A percentile compares a stretch with the other conserved stretches of the same genome.
Conservation (phyloP, 2,888 invertebrate genomes). For the Tetanocera ferruginea region DNA sequence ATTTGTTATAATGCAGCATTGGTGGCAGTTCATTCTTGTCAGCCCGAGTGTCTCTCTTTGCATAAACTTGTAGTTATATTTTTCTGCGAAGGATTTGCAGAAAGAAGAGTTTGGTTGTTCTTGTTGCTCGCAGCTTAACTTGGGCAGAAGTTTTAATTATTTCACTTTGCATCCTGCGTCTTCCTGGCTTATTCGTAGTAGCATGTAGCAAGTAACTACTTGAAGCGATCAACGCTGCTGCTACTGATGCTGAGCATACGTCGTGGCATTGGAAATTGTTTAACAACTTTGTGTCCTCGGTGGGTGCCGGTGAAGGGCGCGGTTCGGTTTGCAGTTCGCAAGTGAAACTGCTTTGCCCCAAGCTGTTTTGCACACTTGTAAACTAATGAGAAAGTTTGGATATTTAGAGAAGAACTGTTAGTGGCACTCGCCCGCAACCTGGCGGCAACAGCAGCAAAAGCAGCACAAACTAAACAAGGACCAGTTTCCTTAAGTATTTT, state of each 20-base stretch:
- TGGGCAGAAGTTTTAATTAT: slow-evolving; percentile 27
- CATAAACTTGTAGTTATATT: too few species aligned
- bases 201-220: neutral
- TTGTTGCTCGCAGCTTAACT: slow-evolving; percentile 3
- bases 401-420: neutral
- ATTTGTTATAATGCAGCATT: neutral
- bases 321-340: neutral
- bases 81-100: too few species aligned
- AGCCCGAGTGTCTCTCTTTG: too few species aligned
- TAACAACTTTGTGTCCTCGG: neutral
- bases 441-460: neutral
- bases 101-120: neutral
- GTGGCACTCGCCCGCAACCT: slow-evolving; percentile 8
- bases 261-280: slow-evolving; percentile 11
- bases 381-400: slow-evolving; percentile 18
- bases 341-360: neutral
- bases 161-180: neutral
- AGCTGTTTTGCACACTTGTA: neutral
- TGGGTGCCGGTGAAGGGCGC: slow-evolving; percentile 11
- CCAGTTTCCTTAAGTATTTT: neutral
- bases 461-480: neutral
- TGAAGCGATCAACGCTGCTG: neutral
- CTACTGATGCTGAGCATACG: neutral
- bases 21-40: neutral
- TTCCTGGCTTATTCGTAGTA: neutral